Conservation (phyloP, 2,888 invertebrate genomes). For the Oscheius sp. region DNA sequence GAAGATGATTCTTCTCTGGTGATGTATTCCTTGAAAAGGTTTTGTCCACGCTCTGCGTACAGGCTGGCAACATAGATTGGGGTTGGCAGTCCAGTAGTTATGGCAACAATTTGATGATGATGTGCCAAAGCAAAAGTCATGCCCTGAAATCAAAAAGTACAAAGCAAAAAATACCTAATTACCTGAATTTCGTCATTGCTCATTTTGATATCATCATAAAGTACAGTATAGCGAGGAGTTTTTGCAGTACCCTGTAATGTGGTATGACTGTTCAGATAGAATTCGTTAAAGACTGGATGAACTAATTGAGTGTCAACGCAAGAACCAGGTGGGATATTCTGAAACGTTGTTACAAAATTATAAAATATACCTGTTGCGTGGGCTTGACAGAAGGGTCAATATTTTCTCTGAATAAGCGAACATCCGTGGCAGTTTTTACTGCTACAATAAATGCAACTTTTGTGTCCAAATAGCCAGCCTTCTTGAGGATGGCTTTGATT, state of each 20-base stretch:
- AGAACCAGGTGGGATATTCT: slow-evolving; percentile 39
- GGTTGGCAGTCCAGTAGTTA: slow-evolving; percentile 31
- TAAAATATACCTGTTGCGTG: too few relatives aligned
- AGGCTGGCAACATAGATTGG: slow-evolving; percentile 35
- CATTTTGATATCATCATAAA: slow-evolving; percentile 38
- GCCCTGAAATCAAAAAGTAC: slow-evolving; percentile 24
- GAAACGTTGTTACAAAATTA: too few relatives aligned
- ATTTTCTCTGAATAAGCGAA: slow-evolving; percentile 41
- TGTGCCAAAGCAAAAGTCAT: slow-evolving; percentile 31
- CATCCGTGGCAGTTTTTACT: slow-evolving; percentile 50
- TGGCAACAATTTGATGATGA: slow-evolving; percentile 37
- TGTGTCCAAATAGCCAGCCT: slow-evolving; percentile 11
- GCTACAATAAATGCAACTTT: slow-evolving; percentile 55
- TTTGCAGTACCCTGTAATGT: slow-evolving; percentile 43
- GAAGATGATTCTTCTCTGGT: not conserved
- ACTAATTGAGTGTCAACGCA: slow-evolving; percentile 38
- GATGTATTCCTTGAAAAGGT: not conserved
- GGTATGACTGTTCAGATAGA: slow-evolving; percentile 32
- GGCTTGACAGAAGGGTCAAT: not conserved
- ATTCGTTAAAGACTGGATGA: slow-evolving; percentile 31
- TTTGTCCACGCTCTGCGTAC: slow-evolving; percentile 31
- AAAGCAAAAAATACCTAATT: not conserved
- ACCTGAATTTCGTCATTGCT: slow-evolving; percentile 33
- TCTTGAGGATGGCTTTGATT: slow-evolving; percentile 40
- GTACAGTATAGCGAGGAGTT: not conserved